Conservation (phyloP, 2,113 vertebrate genomes). For the Aleadryas rufinucha region DNA sequence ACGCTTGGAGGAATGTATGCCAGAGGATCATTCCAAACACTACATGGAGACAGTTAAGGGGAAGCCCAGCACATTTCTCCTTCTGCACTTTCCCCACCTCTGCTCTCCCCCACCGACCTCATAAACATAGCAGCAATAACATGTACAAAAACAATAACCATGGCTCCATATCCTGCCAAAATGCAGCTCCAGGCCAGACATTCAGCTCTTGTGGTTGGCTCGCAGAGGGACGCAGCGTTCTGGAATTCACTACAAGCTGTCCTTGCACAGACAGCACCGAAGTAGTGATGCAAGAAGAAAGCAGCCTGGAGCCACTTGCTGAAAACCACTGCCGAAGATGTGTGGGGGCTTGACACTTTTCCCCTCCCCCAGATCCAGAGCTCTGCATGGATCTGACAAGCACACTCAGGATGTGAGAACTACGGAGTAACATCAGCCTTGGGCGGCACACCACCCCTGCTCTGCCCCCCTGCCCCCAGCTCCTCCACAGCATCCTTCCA, state of each 20-base stretch:
- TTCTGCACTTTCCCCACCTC: neutral
- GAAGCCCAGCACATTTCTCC: neutral
- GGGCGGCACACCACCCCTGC: neutral
- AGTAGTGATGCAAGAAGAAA: neutral
- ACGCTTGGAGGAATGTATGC: accelerated
- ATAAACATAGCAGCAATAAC: neutral
- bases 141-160: neutral
- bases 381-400: neutral
- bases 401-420: neutral
- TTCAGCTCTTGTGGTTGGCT: neutral
- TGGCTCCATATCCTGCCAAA: neutral
- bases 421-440: neutral
- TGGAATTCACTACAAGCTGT: neutral
- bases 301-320: neutral
- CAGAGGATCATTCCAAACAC: neutral
- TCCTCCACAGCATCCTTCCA: neutral
- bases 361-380: neutral
- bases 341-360: neutral
- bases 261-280: neutral
- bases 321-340: neutral
- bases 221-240: accelerated
- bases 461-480: neutral
- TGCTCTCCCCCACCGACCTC: neutral
- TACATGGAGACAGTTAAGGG: neutral
- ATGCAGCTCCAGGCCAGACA: neutral